These are phyloP conservation scores for Poeciliopsis turrubarensis DNA, from an alignment of 2,113 vertebrate genomes.

Conservation along the genomic window DNA sequence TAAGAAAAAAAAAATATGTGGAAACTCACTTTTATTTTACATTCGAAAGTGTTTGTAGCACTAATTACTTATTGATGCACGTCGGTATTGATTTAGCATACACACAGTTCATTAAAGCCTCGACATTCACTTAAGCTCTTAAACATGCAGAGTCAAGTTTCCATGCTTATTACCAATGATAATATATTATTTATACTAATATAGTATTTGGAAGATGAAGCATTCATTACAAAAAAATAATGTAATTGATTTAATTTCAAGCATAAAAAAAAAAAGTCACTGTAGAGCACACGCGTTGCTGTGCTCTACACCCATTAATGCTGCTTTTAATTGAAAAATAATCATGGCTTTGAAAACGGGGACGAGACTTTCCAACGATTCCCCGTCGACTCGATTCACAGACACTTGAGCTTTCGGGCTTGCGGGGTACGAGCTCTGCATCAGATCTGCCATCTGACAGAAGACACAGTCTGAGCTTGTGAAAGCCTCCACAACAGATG, in stretches of 20 bases:
- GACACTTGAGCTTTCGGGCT: constrained; percentile 30
- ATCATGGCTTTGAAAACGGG: background rate
- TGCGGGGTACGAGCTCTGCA: constrained; percentile 42
- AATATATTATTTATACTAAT: background rate
- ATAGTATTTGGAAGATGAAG: constrained; percentile 4
- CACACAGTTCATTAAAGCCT: constrained; percentile 41
- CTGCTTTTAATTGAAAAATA: background rate
- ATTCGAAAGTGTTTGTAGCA: constrained; percentile 10
- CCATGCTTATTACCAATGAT: background rate
- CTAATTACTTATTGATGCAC: constrained; percentile 34
- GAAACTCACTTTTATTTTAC: background rate
- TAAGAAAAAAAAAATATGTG: no score
- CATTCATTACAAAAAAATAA: background rate
- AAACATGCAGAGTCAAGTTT: constrained; percentile 9
- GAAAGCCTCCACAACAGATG: constrained; percentile 68
- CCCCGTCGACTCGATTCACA: constrained; percentile 19
- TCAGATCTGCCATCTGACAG: constrained; percentile 63
- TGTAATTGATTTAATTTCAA: constrained; percentile 11
- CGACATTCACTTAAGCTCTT: constrained; percentile 36
- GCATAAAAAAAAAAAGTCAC: background rate
- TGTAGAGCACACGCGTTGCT: background rate
- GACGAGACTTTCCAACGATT: constrained; percentile 18
- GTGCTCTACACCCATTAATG: background rate
- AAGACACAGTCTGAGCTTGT: constrained; percentile 42
- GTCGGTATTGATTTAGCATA: constrained; percentile 31